Evolutionary conservation across 2,888 invertebrate genomes (phyloP).

Genomic region (Nomada hirtipes): DNA sequence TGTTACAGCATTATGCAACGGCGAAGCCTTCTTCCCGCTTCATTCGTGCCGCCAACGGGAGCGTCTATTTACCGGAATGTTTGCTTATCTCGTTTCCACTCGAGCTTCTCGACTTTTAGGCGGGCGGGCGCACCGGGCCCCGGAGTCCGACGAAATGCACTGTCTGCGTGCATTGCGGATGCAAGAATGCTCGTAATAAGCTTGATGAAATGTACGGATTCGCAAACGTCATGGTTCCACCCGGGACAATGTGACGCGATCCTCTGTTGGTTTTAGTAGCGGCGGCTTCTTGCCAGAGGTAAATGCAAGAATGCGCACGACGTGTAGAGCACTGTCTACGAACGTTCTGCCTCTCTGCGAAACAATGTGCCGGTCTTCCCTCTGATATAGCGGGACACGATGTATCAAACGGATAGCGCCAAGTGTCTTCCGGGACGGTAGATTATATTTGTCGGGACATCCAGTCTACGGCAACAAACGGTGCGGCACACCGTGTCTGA

Average conservation of each 20-base stretch:
- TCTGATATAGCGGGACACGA: too few relatives aligned
- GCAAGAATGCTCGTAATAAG: not conserved
- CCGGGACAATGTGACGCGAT: not conserved
- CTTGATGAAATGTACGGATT: constrained; percentile 5
- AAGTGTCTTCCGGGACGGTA: not conserved
- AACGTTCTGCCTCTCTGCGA: not conserved
- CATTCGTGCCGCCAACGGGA: not conserved
- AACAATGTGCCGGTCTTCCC: not conserved
- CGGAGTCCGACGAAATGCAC: not conserved
- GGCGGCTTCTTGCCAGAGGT: not conserved
- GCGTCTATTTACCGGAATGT: constrained; percentile 37
- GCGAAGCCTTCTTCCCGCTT: not conserved
- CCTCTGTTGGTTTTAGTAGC: not conserved
- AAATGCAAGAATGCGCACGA: not conserved
- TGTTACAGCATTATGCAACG: constrained; percentile 35
- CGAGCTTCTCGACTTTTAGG: constrained; percentile 12
- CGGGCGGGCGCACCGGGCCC: too few relatives aligned
- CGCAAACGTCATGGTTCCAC: not conserved
- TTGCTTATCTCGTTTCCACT: constrained; percentile 33
- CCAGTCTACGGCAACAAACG: not conserved
- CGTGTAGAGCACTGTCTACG: not conserved
- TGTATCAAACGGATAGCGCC: not conserved
- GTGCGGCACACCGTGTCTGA: not conserved
- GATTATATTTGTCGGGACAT: not conserved
- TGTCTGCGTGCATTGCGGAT: not conserved